These are phyloP conservation scores for Leptopilina syphax DNA, from an alignment of 2,888 invertebrate species.

Conservation along the genomic window DNA sequence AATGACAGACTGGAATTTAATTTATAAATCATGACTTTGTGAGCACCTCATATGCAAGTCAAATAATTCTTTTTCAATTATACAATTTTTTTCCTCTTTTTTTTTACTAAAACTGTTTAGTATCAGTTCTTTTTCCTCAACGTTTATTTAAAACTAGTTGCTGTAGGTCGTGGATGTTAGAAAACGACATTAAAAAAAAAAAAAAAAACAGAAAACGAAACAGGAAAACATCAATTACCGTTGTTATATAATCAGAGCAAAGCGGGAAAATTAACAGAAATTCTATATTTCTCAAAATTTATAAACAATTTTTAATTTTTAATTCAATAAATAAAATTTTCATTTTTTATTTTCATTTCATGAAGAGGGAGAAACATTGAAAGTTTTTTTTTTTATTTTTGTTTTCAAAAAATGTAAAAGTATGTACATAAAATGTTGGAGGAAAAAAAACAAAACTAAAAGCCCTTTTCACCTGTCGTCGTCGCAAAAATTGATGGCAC, in stretches of 20 bases:
- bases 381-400: too few relatives aligned
- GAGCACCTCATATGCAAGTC: conserved; percentile 4
- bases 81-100: background rate
- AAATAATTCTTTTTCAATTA: background rate
- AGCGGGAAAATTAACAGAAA: too few relatives aligned
- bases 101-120: conserved; percentile 11
- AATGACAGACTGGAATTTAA: background rate
- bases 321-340: too few relatives aligned
- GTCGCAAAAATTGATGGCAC: background rate
- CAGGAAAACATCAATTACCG: background rate
- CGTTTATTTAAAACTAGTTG: background rate
- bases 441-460: background rate
- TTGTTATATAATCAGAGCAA: too few relatives aligned
- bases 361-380: too few relatives aligned
- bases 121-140: background rate
- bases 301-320: too few relatives aligned
- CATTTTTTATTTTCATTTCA: too few relatives aligned
- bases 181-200: background rate
- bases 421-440: too few relatives aligned
- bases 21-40: background rate
- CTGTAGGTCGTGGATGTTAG: conserved; percentile 1
- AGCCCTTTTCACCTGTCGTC: background rate
- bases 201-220: background rate
- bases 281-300: too few relatives aligned
- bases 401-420: too few relatives aligned